These are phyloP conservation scores for Poecilus cupreus DNA, from an alignment of 2,888 invertebrate genomes.

Conservation along the genomic window DNA sequence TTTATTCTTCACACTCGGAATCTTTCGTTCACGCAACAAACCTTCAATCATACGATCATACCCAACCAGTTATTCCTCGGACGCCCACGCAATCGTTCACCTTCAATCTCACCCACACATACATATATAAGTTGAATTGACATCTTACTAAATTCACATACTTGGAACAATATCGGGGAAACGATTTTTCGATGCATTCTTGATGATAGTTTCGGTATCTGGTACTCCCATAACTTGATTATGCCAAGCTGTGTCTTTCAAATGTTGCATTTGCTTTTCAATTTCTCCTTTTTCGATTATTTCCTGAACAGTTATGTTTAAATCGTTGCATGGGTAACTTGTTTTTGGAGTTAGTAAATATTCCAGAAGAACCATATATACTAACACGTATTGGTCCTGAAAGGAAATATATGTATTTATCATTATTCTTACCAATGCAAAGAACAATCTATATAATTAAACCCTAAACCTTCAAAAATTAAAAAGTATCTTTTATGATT, in stretches of 20 bases:
- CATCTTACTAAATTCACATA: no score
- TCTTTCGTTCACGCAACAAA: no score
- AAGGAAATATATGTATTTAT: background rate
- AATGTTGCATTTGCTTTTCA: constrained; percentile 64
- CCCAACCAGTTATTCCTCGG: no score
- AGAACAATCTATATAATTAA: no score
- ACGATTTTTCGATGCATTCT: constrained; percentile 66
- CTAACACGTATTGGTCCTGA: constrained; percentile 67
- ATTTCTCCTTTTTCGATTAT: constrained; percentile 62
- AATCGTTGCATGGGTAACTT: constrained; percentile 27
- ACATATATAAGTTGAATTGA: no score
- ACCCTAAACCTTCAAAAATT: no score
- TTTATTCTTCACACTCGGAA: no score
- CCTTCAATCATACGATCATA: no score
- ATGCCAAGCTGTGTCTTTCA: constrained; percentile 66
- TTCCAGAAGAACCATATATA: constrained; percentile 68
- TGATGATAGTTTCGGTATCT: constrained; percentile 46
- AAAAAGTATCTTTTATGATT: no score
- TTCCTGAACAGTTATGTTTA: constrained; percentile 62
- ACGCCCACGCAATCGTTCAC: no score
- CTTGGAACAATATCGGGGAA: constrained; percentile 62
- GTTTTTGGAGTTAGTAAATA: constrained; percentile 66
- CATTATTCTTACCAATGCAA: no score
- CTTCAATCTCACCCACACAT: no score
- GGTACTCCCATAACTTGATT: constrained; percentile 64